phyloP scores from a whole-genome alignment of 2,888 invertebrate species.

The Protonemura montana region DNA sequence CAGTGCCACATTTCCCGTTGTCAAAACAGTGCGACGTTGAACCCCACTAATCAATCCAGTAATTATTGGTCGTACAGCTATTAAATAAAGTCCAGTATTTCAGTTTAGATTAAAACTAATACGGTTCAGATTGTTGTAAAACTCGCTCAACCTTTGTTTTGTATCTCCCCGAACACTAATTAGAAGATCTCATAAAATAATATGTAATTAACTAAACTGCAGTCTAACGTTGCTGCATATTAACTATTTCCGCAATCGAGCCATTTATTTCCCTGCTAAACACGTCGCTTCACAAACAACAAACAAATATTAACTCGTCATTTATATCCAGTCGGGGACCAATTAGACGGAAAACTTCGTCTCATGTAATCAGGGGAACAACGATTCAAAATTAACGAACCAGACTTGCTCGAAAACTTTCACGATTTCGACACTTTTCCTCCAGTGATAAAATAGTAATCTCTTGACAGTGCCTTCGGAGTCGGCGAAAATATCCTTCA shows the following conservation, averaged over 20 bases:
- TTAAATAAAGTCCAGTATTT: too few relatives aligned
- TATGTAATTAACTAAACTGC: background rate
- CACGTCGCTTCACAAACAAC: background rate
- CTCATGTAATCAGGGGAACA: background rate
- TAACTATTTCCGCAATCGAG: background rate
- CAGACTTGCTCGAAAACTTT: background rate
- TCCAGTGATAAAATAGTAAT: background rate
- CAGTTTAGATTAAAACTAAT: too few relatives aligned
- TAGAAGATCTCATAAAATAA: background rate
- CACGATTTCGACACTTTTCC: background rate
- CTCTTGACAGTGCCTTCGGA: too few relatives aligned
- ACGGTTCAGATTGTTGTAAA: background rate
- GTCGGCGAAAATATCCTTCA: too few relatives aligned
- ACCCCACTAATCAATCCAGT: too few relatives aligned
- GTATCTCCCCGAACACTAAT: background rate
- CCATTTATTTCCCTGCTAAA: background rate
- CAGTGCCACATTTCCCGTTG: too few relatives aligned
- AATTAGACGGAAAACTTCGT: background rate
- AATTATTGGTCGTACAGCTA: too few relatives aligned
- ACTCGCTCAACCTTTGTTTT: background rate
- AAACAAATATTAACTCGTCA: background rate
- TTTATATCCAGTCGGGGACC: background rate
- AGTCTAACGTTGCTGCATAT: background rate
- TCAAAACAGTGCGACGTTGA: too few relatives aligned
- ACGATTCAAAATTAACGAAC: slow-evolving; percentile 7